A percentile compares a stretch with the other conserved stretches of the same genome.
Conservation (phyloP, 2,888 invertebrate genomes). For the Pogonocherus hispidulus region DNA sequence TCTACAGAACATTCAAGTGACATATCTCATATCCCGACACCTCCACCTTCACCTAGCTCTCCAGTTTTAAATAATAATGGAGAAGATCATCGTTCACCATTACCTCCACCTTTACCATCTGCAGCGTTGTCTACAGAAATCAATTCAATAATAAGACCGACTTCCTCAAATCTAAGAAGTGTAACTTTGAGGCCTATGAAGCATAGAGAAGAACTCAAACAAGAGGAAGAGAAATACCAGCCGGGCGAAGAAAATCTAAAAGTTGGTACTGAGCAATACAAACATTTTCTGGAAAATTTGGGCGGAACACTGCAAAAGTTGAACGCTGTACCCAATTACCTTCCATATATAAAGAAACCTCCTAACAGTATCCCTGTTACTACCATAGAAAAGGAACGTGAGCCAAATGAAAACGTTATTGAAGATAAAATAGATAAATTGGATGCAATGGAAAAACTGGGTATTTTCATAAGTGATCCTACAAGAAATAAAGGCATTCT, state of each 20-base stretch:
- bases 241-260: slow-evolving; percentile 52
- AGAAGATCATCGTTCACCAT: slow-evolving; percentile 5
- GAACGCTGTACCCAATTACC: slow-evolving; percentile 34
- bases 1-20: neutral
- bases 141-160: slow-evolving; percentile 34
- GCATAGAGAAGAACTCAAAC: slow-evolving; percentile 25
- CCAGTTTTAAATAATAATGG: slow-evolving; percentile 12
- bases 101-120: slow-evolving; percentile 42
- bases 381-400: neutral
- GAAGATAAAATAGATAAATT: slow-evolving; percentile 47
- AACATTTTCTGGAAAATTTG: slow-evolving; percentile 52
- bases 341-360: slow-evolving; percentile 24
- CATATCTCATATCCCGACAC: slow-evolving; percentile 16
- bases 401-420: slow-evolving; percentile 50
- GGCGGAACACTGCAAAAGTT: slow-evolving; percentile 47
- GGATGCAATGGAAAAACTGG: slow-evolving; percentile 47
- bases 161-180: slow-evolving; percentile 43
- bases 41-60: slow-evolving; percentile 30
- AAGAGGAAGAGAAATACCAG: slow-evolving; percentile 33
- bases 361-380: neutral
- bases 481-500: neutral
- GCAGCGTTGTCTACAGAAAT: neutral
- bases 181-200: slow-evolving; percentile 46
- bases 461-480: slow-evolving; percentile 22
- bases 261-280: slow-evolving; percentile 51